Evolutionary conservation across 2,113 vertebrate species (phyloP).

Genomic region (Oplegnathus fasciatus): DNA sequence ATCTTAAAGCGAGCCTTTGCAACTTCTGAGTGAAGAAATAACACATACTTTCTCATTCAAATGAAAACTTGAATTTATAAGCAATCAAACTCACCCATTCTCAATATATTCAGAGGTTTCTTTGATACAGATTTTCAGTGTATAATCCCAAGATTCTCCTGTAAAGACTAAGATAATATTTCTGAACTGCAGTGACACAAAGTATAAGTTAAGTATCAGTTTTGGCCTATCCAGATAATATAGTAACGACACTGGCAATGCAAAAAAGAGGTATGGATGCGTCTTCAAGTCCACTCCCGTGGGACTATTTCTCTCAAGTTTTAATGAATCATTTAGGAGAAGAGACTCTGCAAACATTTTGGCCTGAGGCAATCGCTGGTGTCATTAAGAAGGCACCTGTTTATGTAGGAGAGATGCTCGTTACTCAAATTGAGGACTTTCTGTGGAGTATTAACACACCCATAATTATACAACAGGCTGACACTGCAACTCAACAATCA

Average conservation of each 20-base stretch:
- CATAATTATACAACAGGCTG: neutral
- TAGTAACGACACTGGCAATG: neutral
- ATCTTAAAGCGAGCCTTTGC: neutral
- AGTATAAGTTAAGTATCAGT: neutral
- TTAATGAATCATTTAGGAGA: constrained; percentile 24
- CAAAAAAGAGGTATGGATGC: neutral
- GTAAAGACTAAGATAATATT: no score
- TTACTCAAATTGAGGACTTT: constrained; percentile 5
- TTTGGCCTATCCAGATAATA: neutral
- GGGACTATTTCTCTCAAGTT: constrained; percentile 10
- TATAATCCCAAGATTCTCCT: neutral
- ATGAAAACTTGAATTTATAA: neutral
- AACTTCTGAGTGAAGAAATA: neutral
- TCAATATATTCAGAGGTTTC: neutral
- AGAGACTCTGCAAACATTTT: constrained; percentile 18
- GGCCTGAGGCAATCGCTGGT: neutral
- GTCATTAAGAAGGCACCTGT: constrained; percentile 22
- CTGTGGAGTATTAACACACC: neutral
- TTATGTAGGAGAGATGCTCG: neutral
- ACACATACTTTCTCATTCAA: neutral
- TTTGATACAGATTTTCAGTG: neutral
- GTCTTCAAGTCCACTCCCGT: neutral
- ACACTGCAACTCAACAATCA: neutral
- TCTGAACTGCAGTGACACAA: neutral
- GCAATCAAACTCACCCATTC: neutral